Evolutionary conservation across 2,797 vertebrate genomes (phyloP).

Genomic region (Paguma larvata): DNA sequence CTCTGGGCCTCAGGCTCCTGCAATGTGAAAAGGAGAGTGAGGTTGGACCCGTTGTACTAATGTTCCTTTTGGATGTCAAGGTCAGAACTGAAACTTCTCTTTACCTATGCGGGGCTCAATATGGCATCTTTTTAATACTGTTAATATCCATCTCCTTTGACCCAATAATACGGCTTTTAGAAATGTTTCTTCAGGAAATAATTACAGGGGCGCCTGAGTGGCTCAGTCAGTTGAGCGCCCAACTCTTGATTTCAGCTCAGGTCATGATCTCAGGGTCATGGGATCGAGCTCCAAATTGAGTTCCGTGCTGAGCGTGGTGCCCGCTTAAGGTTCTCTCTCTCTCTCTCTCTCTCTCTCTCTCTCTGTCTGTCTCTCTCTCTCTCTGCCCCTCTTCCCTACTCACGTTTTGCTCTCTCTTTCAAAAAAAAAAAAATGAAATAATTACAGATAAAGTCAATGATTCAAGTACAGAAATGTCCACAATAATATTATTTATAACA

Average conservation of each 20-base stretch:
- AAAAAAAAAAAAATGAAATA: no score
- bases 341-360: no score
- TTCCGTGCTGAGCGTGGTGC: no score
- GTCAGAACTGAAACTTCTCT: background rate
- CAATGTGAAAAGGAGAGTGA: no score
- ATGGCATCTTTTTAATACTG: background rate
- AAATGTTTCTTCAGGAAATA: constrained; percentile 46
- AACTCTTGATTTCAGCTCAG: no score
- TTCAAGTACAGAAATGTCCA: background rate
- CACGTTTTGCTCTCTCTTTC: no score
- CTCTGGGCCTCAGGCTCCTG: background rate
- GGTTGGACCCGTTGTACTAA: fast-evolving
- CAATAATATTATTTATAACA: background rate
- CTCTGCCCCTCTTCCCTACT: no score
- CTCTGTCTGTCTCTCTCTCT: no score
- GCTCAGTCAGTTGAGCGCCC: no score
- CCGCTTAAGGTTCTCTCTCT: no score
- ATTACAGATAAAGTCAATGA: background rate
- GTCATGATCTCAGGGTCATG: no score
- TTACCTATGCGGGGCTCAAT: background rate
- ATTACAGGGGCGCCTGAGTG: background rate
- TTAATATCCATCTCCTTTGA: background rate
- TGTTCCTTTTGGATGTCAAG: background rate
- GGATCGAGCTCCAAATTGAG: no score
- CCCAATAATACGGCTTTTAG: background rate